Conservation (phyloP, 2,888 invertebrate species). For the Amphiduros pacificus region DNA sequence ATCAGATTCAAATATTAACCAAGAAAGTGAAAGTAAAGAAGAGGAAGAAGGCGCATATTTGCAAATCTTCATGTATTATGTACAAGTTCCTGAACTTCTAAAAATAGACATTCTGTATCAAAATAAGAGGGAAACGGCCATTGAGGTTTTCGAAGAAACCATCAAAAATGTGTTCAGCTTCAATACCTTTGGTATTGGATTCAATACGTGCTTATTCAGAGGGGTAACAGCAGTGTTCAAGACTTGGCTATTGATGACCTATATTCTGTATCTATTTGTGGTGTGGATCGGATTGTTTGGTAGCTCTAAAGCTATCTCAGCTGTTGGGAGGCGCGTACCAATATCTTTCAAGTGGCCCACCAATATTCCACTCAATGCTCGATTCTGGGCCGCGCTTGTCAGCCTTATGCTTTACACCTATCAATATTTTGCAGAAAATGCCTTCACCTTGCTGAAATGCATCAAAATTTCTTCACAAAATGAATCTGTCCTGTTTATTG, state of each 20-base stretch:
- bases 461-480: not conserved
- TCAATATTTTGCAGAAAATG: slow-evolving; percentile 16
- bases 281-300: slow-evolving; percentile 5
- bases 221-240: slow-evolving; percentile 9
- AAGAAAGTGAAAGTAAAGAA: no score
- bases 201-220: slow-evolving; percentile 8
- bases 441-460: slow-evolving; percentile 13
- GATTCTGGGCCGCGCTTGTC: slow-evolving; percentile 4
- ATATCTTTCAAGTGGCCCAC: not conserved
- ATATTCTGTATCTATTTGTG: slow-evolving; percentile 2
- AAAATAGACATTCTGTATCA: slow-evolving; percentile 1
- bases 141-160: not conserved
- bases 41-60: slow-evolving; percentile 6
- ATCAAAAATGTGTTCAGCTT: slow-evolving; percentile 8
- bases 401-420: slow-evolving; percentile 10
- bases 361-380: not conserved
- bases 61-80: slow-evolving; percentile 12
- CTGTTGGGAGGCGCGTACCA: no score
- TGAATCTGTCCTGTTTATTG: slow-evolving; percentile 20
- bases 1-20: no score
- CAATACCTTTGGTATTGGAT: slow-evolving; percentile 1
- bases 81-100: slow-evolving; percentile 2
- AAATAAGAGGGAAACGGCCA: not conserved
- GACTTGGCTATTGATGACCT: not conserved
- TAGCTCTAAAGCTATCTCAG: no score